These are phyloP conservation scores for Epinotia demarniana DNA, from an alignment of 2,888 invertebrate species.

Conservation along the genomic window DNA sequence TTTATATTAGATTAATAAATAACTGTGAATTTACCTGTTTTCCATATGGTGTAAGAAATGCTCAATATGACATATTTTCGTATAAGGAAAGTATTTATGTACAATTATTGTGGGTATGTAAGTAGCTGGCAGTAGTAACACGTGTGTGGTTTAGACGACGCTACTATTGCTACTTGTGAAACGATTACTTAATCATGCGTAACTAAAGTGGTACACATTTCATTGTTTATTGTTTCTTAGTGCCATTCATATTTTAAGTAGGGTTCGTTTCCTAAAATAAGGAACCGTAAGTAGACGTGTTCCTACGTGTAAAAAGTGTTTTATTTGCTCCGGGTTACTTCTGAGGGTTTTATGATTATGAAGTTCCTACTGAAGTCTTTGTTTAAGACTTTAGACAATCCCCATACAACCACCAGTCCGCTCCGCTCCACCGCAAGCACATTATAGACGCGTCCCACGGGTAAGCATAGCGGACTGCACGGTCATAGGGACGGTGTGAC, in stretches of 20 bases:
- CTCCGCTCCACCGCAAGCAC: too few relatives aligned
- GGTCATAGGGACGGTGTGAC: too few relatives aligned
- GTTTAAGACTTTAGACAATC: not conserved
- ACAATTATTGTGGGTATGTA: not conserved
- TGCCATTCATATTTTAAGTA: slow-evolving; percentile 9
- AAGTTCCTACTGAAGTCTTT: not conserved
- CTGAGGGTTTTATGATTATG: not conserved
- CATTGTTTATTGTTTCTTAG: slow-evolving; percentile 22
- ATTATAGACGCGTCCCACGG: too few relatives aligned
- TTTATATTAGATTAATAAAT: too few relatives aligned
- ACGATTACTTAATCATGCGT: not conserved
- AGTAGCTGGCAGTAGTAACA: not conserved
- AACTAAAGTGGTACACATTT: not conserved
- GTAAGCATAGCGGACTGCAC: too few relatives aligned
- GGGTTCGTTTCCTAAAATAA: slow-evolving; percentile 8
- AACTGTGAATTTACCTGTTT: too few relatives aligned
- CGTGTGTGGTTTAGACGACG: not conserved
- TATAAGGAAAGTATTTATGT: too few relatives aligned
- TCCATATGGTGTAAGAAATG: too few relatives aligned
- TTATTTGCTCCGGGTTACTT: not conserved
- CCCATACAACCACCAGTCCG: too few relatives aligned
- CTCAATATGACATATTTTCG: too few relatives aligned
- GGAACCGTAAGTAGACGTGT: not conserved
- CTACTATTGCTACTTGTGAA: not conserved
- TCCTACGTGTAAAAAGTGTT: not conserved